Base-by-base conservation (phyloP, 1,140 invertebrate genomes). In the Drosophila novamexicana region DNA sequence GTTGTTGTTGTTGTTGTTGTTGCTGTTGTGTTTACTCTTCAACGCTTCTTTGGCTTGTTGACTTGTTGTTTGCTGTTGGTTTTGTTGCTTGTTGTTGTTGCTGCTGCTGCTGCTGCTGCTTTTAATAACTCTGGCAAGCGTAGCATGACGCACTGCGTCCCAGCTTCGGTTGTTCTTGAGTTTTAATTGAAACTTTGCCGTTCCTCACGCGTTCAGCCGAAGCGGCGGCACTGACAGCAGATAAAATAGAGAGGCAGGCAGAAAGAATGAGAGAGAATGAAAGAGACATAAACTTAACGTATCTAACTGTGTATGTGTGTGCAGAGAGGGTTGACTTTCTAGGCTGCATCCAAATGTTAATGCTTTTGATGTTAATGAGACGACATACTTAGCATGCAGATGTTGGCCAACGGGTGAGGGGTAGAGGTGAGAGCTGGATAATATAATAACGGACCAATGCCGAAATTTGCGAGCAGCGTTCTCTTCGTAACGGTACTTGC, bases 141-240 rank as follows among this genome's bases (percentile, higher is more conserved):
- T 81, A 79, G 76, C 79, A 79, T 81, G 79, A 81, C 76, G 75
- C 71, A 67, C 47, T 68, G 57, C 34, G 39, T 67, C 63, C 36
- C 69, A 59, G 56, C 64, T 45, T 62, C 40, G 50, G 40, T 63
- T 44, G 77, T 73, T 81, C 79, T 76, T 68, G 54, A 68, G 64
- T 79, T 76, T 79, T 81, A 76, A 79, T 79, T 79, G 79, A 81
- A 81, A 79, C 72, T 81, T 80, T 73, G 67, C 74, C 77, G 77
- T 79, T 77, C 70, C 69, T 70, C 75, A 74, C 66, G 77, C 77
- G 68, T 76, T 75, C 72, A 75, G 58, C 61, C 67, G 62, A 53
- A 61, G 62, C 57, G 57, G 64, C 66, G 45, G 40, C 63, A 29
- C 12, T 36, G 34, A 12, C 65, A n/a, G 3, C 44, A 58, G 52